phyloP scores from a whole-genome alignment of 1,140 invertebrate genomes.

The Whitmania pigra region DNA sequence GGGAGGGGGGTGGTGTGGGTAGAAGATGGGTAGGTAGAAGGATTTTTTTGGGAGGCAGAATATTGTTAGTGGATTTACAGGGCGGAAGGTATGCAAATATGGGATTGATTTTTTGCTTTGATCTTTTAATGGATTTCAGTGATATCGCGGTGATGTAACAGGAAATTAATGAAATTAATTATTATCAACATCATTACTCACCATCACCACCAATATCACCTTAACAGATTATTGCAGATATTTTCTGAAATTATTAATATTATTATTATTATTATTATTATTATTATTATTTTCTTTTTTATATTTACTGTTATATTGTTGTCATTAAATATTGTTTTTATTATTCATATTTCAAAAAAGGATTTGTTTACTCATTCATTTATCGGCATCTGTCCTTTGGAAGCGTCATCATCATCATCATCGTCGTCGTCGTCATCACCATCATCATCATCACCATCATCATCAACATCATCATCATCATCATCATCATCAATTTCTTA shows the following conservation, averaged over 20 bases:
- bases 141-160: not conserved
- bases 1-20: not conserved
- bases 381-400: no score
- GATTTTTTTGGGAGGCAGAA: not conserved
- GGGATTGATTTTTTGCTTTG: not conserved
- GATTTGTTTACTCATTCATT: no score
- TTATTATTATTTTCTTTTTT: no score
- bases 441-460: conserved; percentile 8
- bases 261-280: no score
- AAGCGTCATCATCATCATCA: not conserved
- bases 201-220: not conserved
- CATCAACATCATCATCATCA: conserved; percentile 4
- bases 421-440: not conserved
- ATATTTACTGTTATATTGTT: no score
- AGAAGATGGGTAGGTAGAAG: not conserved
- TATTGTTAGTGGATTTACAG: not conserved
- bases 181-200: no score
- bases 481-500: not conserved
- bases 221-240: no score
- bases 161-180: not conserved
- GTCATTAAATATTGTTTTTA: no score
- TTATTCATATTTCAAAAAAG: no score
- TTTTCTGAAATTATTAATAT: no score
- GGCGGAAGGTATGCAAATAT: not conserved
- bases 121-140: not conserved